Percentiles rank a stretch among this genome's conserved stretches.
Evolutionary conservation across 2,888 invertebrate species (phyloP).

Genomic region (Lasioglossum villosulum): DNA sequence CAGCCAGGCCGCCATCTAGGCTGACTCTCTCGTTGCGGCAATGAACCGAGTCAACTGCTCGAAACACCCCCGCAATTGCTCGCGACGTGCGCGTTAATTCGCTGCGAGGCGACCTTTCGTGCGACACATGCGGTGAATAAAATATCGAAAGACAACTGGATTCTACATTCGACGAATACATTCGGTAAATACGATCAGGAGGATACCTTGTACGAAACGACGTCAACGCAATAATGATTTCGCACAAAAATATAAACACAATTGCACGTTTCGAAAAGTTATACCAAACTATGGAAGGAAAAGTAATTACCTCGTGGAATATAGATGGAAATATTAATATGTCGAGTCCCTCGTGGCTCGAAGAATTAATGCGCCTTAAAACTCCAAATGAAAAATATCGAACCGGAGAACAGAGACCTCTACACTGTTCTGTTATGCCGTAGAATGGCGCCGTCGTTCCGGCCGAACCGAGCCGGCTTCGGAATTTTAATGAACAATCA

Average conservation of each 20-base stretch:
- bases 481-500: constrained; percentile 11
- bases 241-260: no score
- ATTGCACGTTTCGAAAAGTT: not conserved
- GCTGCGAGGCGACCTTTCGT: constrained; percentile 46
- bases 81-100: constrained; percentile 60
- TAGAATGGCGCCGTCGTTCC: not conserved
- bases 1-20: constrained; percentile 68
- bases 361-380: no score
- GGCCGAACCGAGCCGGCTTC: not conserved
- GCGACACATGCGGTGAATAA: not conserved
- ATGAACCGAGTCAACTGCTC: constrained; percentile 76
- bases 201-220: no score
- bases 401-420: no score
- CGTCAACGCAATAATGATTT: no score
- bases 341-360: no score
- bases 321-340: not conserved
- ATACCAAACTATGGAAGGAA: not conserved
- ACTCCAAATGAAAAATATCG: not conserved
- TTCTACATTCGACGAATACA: not conserved
- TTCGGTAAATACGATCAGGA: no score
- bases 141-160: not conserved
- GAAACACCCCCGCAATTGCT: constrained; percentile 76
- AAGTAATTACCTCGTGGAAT: not conserved
- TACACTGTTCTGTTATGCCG: not conserved
- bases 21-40: constrained; percentile 77